phyloP scores from a whole-genome alignment of 2,113 vertebrate genomes.

The Cyanistes caeruleus region DNA sequence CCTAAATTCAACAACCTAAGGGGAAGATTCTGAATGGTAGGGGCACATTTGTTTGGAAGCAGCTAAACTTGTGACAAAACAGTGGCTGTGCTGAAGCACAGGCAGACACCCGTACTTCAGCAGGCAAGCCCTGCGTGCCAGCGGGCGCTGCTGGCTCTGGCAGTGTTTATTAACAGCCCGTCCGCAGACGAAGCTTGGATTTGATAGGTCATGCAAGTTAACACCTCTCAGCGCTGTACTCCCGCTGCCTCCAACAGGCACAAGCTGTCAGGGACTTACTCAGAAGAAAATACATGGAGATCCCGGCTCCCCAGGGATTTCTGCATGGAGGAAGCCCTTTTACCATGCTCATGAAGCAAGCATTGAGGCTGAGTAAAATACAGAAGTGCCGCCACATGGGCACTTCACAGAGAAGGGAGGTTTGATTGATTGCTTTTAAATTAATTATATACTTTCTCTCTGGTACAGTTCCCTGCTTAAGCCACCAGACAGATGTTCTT shows the following conservation, averaged over 20 bases:
- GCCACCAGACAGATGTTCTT: background rate
- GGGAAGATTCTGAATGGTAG: background rate
- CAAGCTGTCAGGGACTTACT: background rate
- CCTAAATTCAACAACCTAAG: background rate
- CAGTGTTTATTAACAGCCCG: rapidly evolving
- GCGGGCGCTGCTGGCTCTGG: background rate
- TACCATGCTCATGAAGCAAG: rapidly evolving
- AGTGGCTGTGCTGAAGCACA: rapidly evolving
- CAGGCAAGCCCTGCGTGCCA: background rate
- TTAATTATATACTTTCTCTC: background rate
- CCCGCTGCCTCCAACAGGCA: background rate
- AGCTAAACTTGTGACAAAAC: background rate
- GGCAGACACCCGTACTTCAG: rapidly evolving
- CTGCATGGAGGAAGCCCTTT: background rate
- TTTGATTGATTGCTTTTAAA: background rate
- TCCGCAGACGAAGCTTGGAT: rapidly evolving
- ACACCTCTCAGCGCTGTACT: background rate
- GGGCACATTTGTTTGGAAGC: background rate
- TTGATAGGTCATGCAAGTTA: background rate
- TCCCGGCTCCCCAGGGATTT: background rate
- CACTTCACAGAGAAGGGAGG: background rate
- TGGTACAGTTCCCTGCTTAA: background rate
- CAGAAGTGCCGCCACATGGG: rapidly evolving
- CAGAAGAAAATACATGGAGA: background rate
- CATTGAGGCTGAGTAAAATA: background rate